A percentile compares a stretch with the other conserved stretches of the same genome.
phyloP scores from a whole-genome alignment of 2,797 vertebrate genomes.

The Ptychobarbus kaznakovi region DNA sequence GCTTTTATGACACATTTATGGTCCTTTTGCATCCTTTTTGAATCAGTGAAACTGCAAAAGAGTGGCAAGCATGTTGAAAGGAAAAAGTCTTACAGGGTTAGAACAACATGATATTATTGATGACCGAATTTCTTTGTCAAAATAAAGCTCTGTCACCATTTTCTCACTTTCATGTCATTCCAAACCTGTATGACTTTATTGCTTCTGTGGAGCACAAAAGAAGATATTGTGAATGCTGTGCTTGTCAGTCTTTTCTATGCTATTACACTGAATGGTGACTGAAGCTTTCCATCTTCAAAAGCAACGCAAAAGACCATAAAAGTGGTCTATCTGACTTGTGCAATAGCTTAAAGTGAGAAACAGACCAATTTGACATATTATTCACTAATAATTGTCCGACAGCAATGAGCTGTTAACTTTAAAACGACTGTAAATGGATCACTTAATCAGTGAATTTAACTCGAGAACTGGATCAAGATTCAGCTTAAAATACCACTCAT shows the following conservation, averaged over 20 bases:
- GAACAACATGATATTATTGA: neutral
- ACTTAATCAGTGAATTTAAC: too few species aligned
- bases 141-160: neutral
- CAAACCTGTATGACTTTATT: neutral
- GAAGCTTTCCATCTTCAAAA: neutral
- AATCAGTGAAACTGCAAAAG: neutral
- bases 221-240: neutral
- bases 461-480: too few species aligned
- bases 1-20: neutral
- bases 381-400: neutral
- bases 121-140: neutral
- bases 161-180: neutral
- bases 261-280: neutral
- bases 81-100: neutral
- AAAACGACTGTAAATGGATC: too few species aligned
- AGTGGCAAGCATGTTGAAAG: neutral
- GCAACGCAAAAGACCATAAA: neutral
- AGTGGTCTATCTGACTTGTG: neutral
- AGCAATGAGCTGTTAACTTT: too few species aligned
- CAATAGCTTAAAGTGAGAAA: neutral
- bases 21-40: neutral
- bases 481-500: too few species aligned
- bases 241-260: neutral
- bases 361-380: neutral
- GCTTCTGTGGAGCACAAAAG: neutral